Conservation (phyloP, 2,888 invertebrate genomes). For the Eristalis tenax region DNA sequence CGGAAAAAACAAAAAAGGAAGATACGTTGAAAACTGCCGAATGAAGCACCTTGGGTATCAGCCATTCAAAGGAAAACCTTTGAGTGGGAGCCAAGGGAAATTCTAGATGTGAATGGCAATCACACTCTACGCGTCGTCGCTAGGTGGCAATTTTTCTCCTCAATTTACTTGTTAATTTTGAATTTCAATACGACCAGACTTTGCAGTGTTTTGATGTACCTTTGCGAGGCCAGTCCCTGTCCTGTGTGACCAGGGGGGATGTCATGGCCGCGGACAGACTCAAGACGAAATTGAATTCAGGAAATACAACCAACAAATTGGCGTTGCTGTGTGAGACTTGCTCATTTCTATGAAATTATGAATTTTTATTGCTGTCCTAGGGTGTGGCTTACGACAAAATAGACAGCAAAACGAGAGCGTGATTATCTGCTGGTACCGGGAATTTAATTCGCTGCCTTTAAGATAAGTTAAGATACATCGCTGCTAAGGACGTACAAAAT, state of each 20-base stretch:
- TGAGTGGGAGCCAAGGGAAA: slow-evolving; percentile 7
- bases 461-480: background rate
- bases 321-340: background rate
- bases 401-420: background rate
- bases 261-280: background rate
- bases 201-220: background rate
- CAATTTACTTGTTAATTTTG: slow-evolving; percentile 15
- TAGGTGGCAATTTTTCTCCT: background rate
- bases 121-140: background rate
- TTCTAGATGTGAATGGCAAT: background rate
- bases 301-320: slow-evolving; percentile 28
- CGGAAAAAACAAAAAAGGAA: background rate
- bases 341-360: background rate
- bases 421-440: background rate
- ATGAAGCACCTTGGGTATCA: slow-evolving; percentile 1
- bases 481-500: too few species aligned
- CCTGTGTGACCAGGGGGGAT: background rate
- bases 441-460: background rate
- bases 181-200: slow-evolving; percentile 36
- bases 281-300: slow-evolving; percentile 31
- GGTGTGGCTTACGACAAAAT: background rate
- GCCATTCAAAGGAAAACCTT: slow-evolving; percentile 13
- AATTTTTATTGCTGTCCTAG: background rate
- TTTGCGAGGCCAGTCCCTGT: background rate
- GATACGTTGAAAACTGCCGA: slow-evolving; percentile 12